These are phyloP conservation scores for Onthophagus sagittarius DNA, from an alignment of 2,888 invertebrate species.

Conservation along the genomic window DNA sequence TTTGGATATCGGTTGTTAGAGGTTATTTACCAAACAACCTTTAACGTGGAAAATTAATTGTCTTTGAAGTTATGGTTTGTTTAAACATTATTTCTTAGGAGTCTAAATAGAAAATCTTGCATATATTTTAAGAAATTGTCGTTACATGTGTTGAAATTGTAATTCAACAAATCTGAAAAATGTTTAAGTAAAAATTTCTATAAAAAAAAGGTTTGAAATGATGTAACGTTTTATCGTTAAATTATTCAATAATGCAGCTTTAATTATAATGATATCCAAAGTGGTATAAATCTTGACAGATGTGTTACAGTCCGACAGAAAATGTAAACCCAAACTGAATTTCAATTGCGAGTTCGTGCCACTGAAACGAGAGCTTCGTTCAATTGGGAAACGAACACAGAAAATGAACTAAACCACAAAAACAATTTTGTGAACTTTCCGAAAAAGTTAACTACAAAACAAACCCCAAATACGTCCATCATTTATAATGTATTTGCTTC, in stretches of 20 bases:
- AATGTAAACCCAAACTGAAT: background rate
- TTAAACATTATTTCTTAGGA: background rate
- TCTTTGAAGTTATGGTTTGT: background rate
- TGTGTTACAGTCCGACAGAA: background rate
- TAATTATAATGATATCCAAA: no score
- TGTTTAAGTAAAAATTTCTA: no score
- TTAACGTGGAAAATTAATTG: background rate
- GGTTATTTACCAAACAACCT: background rate
- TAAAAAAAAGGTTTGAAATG: no score
- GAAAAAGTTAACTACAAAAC: background rate
- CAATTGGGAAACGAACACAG: background rate
- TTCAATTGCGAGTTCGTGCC: background rate
- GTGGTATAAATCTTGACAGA: no score
- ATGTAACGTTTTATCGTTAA: no score
- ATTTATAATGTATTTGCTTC: background rate
- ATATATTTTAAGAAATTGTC: no score
- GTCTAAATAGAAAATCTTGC: background rate
- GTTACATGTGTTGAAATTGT: no score
- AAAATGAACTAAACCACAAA: background rate
- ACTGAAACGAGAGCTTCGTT: background rate
- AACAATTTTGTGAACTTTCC: background rate
- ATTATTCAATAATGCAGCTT: no score
- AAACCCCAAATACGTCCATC: background rate
- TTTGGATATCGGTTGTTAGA: background rate
- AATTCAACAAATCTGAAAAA: no score